Base-by-base conservation (phyloP, 2,888 invertebrate genomes). In the Cancer borealis region DNA sequence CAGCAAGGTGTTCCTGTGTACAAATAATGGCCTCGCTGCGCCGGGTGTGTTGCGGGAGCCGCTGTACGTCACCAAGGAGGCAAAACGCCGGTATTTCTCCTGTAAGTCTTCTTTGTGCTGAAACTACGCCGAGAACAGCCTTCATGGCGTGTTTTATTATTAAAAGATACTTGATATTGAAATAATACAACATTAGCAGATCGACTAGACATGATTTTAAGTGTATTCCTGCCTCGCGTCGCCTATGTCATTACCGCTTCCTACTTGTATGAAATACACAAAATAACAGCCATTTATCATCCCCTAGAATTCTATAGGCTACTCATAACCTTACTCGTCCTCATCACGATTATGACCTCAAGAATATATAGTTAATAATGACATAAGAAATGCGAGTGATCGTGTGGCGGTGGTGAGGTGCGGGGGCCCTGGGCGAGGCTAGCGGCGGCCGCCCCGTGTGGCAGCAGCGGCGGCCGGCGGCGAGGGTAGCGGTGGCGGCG, bases 361-460 rank as follows among this genome's bases (percentile, higher is more conserved):
- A 39, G 66, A 39, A 91, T 66, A 91, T 60, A 60, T 91, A 39
- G 8, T 39, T 91, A 45, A 66, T 8, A 66, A 60, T 39, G n/a
- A 91, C 12, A 60, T n/a, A 54, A 12, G 45, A 91, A 46, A 91
- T 30, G 47, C 26, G 30, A 47, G 21, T 6, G 30, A 66, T 8
- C 39, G 10, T 60, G 26, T 39, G 26, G 90, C 10, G 60, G 12
- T 89, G 91, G 12, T 47, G 88, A 47, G n/a, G 88, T 88, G 66
- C 5, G 45, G 84, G 87, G 84, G 88, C 92, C 92, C 92, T 60
- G 92, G 60, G 92, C 92, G 92, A 92, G 92, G 92, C 92, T 92
- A 92, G 92, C 60, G 39, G 17, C 21, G n/a, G 88, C 88, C 88
- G 88, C 92, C 92, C 92, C 92, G 92, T 92, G 92, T 92, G 49